A percentile compares a stretch with the other conserved stretches of the same genome.
Evolutionary conservation across 2,888 invertebrate genomes (phyloP).

Genomic region (Panzeria rudis): DNA sequence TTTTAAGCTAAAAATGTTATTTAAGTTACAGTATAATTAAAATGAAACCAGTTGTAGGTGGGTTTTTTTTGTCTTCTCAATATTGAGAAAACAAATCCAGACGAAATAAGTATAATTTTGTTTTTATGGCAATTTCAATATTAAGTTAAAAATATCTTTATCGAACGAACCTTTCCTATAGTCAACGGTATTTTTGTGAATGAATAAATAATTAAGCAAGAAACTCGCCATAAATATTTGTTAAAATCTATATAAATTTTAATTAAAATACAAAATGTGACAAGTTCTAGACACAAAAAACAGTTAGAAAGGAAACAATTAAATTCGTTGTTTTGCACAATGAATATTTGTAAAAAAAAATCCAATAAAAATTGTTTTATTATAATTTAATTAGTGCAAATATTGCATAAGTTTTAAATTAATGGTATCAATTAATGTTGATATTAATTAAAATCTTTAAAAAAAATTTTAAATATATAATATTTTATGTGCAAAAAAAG

Average conservation of each 20-base stretch:
- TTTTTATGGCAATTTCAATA: slow-evolving; percentile 1
- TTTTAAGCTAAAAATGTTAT: slow-evolving; percentile 35
- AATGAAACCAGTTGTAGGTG: slow-evolving; percentile 58
- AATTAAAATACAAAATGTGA: slow-evolving; percentile 30
- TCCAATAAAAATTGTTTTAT: neutral
- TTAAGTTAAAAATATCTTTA: neutral
- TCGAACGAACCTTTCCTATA: neutral
- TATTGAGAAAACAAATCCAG: neutral
- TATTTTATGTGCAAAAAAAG: too few species aligned
- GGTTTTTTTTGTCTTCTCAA: slow-evolving; percentile 6
- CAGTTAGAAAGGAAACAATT: slow-evolving; percentile 43
- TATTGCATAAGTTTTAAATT: slow-evolving; percentile 10
- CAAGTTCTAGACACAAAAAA: neutral
- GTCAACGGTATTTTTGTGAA: neutral
- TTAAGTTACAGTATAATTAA: slow-evolving; percentile 43
- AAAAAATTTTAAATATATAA: too few species aligned
- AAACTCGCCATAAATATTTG: neutral
- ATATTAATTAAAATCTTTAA: too few species aligned
- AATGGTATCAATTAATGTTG: neutral
- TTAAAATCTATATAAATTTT: slow-evolving; percentile 23
- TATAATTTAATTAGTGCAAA: slow-evolving; percentile 16
- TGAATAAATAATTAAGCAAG: slow-evolving; percentile 1
- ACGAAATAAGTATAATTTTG: slow-evolving; percentile 21
- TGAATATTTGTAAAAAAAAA: neutral
- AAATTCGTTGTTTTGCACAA: neutral